phyloP scores from a whole-genome alignment of 2,113 vertebrate genomes.

The Trochalopteron elliotii region DNA sequence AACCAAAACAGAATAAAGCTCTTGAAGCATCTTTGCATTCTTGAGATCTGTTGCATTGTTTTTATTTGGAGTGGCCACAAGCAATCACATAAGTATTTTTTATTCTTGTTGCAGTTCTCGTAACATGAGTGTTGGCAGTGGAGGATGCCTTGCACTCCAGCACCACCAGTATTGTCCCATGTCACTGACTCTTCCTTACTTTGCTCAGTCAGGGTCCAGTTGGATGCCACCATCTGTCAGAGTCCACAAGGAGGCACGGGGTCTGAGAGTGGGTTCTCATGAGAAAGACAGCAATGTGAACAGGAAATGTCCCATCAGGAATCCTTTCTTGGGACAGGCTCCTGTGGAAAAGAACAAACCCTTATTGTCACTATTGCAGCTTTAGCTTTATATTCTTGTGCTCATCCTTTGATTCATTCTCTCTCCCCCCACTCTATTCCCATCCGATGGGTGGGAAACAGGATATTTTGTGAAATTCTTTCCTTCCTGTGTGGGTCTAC shows the following conservation, averaged over 20 bases:
- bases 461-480: constrained; percentile 69
- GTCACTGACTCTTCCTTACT: background rate
- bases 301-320: constrained; percentile 75
- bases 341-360: constrained; percentile 73
- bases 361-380: constrained; percentile 60
- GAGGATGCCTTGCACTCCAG: background rate
- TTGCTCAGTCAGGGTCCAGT: background rate
- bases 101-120: background rate
- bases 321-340: constrained; percentile 69
- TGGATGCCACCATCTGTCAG: constrained; percentile 32
- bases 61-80: background rate
- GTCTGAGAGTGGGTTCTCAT: constrained; percentile 66
- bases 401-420: constrained; percentile 72
- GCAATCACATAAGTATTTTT: background rate
- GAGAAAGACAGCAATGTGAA: constrained; percentile 72
- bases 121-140: background rate
- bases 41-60: background rate
- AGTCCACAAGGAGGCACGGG: background rate
- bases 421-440: constrained; percentile 62
- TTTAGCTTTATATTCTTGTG: constrained; percentile 52
- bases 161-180: background rate
- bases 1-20: background rate
- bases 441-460: constrained; percentile 71
- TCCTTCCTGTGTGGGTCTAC: constrained; percentile 53
- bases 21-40: background rate